Evolutionary conservation across 2,113 vertebrate genomes (phyloP), one percentile per base, ranked within the genome.

Genomic region (Chloropsis hardwickii): DNA sequence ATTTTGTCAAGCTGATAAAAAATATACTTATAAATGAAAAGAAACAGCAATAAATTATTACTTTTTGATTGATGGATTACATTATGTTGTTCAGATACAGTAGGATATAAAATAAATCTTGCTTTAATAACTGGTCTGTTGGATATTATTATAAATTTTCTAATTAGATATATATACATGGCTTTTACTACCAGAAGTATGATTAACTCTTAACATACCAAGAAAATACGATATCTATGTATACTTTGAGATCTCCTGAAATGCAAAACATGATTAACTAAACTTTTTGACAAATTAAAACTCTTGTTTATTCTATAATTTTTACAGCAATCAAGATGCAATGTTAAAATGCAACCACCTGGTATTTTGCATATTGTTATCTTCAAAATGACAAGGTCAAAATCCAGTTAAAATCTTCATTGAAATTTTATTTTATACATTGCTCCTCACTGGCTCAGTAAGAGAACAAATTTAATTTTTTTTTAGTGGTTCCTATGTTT

Each of bases 11-110:
- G 53, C 80, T 77, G 91, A 92, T 95, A 85, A 97, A 88, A 97
- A 96, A 96, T 77, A 56, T 83, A 48, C 40, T 81, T 92, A 80
- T 86, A 96, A 94, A 96, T 88, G 28, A 89, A 86, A 97, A 96
- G 94, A 92, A 93, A 73, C 83, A 88, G 81, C 76, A 97, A 81
- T 58, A 95, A 95, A 90, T 82, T 81, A 88, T 94, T 92, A 67
- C n/a, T 78, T 91, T 93, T 51, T 94, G 88, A 96, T 72, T 44
- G 95, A 97, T 93, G 91, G 88, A 88, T 71, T 95, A 44, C 19
- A 64, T 92, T 83, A 70, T 23, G 11, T 79, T 81, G 56, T 81
- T 97, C 90, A 64, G 90, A 88, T 66, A 88, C 18, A 40, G 29
- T 61, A 80, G 39, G 16, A 5, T 87, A 73, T 67, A 79, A 91